Base-by-base conservation (phyloP, 2,113 vertebrate genomes). In the Hemicordylus capensis region DNA sequence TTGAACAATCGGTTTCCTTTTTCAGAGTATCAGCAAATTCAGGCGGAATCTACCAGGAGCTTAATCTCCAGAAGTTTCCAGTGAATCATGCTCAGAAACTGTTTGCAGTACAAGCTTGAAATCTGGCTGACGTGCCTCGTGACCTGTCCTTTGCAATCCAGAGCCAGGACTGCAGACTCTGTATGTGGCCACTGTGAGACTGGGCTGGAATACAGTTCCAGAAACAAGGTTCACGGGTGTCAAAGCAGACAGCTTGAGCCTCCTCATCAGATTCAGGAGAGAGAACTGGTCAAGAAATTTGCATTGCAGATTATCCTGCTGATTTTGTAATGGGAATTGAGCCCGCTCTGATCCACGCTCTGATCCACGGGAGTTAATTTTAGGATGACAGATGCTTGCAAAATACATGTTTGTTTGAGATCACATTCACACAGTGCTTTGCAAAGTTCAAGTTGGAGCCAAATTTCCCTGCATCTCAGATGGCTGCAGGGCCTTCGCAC, bases 321-420 rank as follows among this genome's bases (percentile, higher is more conserved):
- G 74, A 78, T 85, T 85, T 85, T 69, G 63, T 58, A 48, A 77
- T 48, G 69, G 56, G n/a, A 58, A 83, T 63, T 61, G 31, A 83
- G 63, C 28, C 70, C 37, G 6, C 39, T 74, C 56, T 63, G 10
- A 61, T 61, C 70, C 44, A 44, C 37, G 6, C 39, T 74, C 56
- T 63, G 10, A 61, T 61, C 70, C 44, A 44, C 63, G 70, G 81
- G 81, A 63, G 70, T 83, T 61, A 83, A 74, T 83, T 74, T 83
- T 48, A 74, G 70, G 81, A 34, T 63, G 61, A 74, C n/a, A 37
- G n/a, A 17, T 24, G 20, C 63, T 54, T 83, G 58, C 70, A 48
- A 75, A n/a, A 56, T n/a, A 54, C 54, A 54, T 20, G n/a, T n/a
- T n/a, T 28, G 24, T 46, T 61, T 54, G 48, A 26, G 9, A 14